A percentile compares a stretch with the other conserved stretches of the same genome.
Evolutionary conservation across 2,888 invertebrate genomes (phyloP).

Genomic region (Sarcophaga variegata): DNA sequence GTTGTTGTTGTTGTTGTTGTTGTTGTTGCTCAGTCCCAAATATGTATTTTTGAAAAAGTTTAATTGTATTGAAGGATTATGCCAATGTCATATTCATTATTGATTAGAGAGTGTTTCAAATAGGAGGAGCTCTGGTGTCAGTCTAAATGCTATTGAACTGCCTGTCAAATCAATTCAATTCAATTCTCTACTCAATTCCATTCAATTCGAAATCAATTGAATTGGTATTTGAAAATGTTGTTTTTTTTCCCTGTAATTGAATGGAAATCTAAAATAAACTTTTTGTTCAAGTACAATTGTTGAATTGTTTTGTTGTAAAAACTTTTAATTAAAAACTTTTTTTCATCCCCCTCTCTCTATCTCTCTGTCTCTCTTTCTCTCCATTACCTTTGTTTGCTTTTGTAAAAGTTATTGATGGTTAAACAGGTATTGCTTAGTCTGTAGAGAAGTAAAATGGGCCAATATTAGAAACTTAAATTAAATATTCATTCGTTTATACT

Average conservation of each 20-base stretch:
- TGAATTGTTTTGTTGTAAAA: constrained; percentile 44
- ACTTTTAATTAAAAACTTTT: constrained; percentile 61
- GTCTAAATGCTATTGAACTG: constrained; percentile 26
- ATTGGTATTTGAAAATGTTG: constrained; percentile 29
- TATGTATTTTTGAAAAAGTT: constrained; percentile 52
- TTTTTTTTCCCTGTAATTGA: constrained; percentile 10
- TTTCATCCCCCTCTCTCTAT: not conserved
- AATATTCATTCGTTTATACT: too few relatives aligned
- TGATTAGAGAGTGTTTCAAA: constrained; percentile 44
- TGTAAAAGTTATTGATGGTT: not conserved
- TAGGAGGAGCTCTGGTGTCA: not conserved
- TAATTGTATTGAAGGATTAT: constrained; percentile 63
- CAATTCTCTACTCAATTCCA: too few relatives aligned
- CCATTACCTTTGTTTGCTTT: not conserved
- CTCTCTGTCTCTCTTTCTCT: too few relatives aligned
- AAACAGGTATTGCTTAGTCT: not conserved
- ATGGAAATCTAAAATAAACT: constrained; percentile 36
- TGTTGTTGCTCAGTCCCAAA: constrained; percentile 44
- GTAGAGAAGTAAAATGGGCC: not conserved
- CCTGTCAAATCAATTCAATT: constrained; percentile 1
- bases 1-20: not conserved
- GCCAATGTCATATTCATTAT: constrained; percentile 65
- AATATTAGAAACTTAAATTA: not conserved
- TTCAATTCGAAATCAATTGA: not conserved
- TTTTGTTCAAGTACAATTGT: constrained; percentile 35